Evolutionary conservation across 2,113 vertebrate species (phyloP).

Genomic region (Tautogolabrus adspersus): DNA sequence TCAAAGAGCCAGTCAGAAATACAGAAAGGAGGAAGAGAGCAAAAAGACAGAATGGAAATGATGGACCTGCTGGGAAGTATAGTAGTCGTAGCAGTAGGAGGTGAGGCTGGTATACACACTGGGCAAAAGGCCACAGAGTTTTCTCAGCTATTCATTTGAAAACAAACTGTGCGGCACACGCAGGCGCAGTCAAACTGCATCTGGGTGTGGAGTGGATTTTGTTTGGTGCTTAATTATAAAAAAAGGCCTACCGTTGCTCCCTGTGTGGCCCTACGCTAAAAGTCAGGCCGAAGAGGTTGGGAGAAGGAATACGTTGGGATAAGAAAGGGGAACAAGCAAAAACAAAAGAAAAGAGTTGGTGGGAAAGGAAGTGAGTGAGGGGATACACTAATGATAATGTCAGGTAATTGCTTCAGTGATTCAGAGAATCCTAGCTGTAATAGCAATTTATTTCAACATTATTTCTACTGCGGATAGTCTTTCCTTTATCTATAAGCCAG

Average conservation of each 20-base stretch:
- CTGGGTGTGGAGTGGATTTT: slow-evolving; percentile 67
- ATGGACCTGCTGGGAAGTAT: slow-evolving; percentile 72
- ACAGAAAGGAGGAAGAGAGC: slow-evolving; percentile 62
- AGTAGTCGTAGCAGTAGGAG: slow-evolving; percentile 47
- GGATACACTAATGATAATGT: slow-evolving; percentile 27
- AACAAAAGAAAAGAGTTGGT: slow-evolving; percentile 34
- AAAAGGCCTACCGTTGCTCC: slow-evolving; percentile 44
- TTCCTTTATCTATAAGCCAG: too few relatives aligned
- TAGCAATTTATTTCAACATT: too few relatives aligned
- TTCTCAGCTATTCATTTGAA: slow-evolving; percentile 75
- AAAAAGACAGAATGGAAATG: slow-evolving; percentile 68
- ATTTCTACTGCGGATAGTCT: too few relatives aligned
- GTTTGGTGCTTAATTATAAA: slow-evolving; percentile 43
- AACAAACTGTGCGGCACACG: slow-evolving; percentile 63
- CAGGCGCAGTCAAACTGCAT: slow-evolving; percentile 62
- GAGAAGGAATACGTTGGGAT: slow-evolving; percentile 1
- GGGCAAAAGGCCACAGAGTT: slow-evolving; percentile 70
- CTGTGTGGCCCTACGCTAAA: slow-evolving; percentile 76
- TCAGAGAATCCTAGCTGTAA: not conserved
- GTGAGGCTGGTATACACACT: slow-evolving; percentile 41
- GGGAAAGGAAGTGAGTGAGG: slow-evolving; percentile 53
- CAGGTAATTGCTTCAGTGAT: slow-evolving; percentile 14
- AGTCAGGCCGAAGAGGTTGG: slow-evolving; percentile 45
- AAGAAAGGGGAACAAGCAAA: slow-evolving; percentile 2
- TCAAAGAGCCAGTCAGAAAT: slow-evolving; percentile 74